Evolutionary conservation across 2,888 invertebrate genomes (phyloP), one percentile per base, ranked within the genome.

Genomic region (Spatulosminthurus flaviceps): DNA sequence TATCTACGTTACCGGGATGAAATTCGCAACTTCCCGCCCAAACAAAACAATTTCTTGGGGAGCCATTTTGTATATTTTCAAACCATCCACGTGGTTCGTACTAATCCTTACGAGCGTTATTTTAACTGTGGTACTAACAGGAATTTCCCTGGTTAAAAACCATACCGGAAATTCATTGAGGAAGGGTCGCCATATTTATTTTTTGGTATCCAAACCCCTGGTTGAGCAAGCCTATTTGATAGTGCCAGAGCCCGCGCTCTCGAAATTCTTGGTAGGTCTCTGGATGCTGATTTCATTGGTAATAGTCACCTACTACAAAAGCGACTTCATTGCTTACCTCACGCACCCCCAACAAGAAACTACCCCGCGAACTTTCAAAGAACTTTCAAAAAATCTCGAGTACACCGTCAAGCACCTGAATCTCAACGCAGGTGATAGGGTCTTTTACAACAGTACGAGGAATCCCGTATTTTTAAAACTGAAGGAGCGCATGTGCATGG

Each of bases 281-380:
- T 64, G 64, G 64, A 64, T 26, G 64, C 64, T 64, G 4, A 24
- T 26, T 4, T 21, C 24, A 4, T 4, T 64, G 2, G 64, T 64
- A 2, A 64, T 64, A 9, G 64, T 64, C 21, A 64, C 64, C 1
- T 64, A 64, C n/a, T 64, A 64, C 64, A 64, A 64, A 22, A 64
- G 64, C 24, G 69, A 69, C 21, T 34, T 69, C 69, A 28, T 69
- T 5, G 69, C 69, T n/a, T 69, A 69, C 22, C 4, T 69, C 1
- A 70, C 70, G 1, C 41, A 41, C 22, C 70, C 70, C 1, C 1
- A 34, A 16, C 70, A 21, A 41, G 70, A 70, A 70, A 22, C 9
- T n/a, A 29, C 28, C 2, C 70, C 70, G 1, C 1, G n/a, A 7
- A 70, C 34, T 22, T 70, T 70, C 22, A 1, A 0, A 7, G 41